phyloP scores from a whole-genome alignment of 2,797 vertebrate genomes.

The Malurus leucopterus region DNA sequence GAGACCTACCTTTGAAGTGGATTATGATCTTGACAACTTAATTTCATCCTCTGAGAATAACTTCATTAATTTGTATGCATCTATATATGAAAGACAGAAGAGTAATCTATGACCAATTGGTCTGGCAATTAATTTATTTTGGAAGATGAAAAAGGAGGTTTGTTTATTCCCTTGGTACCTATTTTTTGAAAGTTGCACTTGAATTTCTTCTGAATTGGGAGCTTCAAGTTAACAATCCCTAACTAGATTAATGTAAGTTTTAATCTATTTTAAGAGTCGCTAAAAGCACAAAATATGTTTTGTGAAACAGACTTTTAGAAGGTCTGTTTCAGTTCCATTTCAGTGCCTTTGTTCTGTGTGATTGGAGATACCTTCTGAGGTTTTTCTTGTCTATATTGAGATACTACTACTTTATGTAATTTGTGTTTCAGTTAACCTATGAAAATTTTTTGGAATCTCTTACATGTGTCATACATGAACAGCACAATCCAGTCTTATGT shows the following conservation, averaged over 20 bases:
- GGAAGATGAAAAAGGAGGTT: neutral
- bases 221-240: neutral
- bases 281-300: neutral
- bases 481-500: neutral
- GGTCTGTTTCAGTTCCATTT: neutral
- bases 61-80: constrained; percentile 51
- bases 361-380: neutral
- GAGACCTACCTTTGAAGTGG: constrained; percentile 79
- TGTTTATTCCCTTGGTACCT: neutral
- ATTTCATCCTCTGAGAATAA: constrained; percentile 62
- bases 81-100: neutral
- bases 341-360: neutral
- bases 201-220: neutral
- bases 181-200: neutral
- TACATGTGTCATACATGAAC: neutral
- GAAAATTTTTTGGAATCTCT: neutral
- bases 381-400: neutral
- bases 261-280: neutral
- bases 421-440: neutral
- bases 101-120: constrained; percentile 82
- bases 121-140: neutral
- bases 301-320: neutral
- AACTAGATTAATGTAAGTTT: neutral
- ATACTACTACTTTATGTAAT: neutral
- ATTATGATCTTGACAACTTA: constrained; percentile 75